Evolutionary conservation across 2,797 vertebrate species (phyloP), one percentile per base, ranked within the genome.

Genomic region (Pitangus sulphuratus): DNA sequence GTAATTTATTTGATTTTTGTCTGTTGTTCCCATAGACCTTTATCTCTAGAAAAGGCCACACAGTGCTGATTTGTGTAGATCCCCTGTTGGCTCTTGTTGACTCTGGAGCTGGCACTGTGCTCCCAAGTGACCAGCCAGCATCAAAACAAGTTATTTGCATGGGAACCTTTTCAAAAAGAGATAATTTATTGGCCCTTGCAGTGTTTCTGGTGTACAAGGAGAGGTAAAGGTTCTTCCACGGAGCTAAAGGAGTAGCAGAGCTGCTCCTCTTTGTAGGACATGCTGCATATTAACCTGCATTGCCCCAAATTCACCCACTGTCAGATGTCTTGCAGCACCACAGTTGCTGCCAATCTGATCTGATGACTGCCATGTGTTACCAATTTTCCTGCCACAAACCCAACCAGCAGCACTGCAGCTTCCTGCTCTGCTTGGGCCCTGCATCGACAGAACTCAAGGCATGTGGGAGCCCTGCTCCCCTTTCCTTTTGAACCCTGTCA

Each of bases 381-480:
- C 14, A 6, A 7, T n/a, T 50, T 61, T 66, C 40, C 50, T 35
- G 15, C n/a, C 18, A 12, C 2, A 9, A 80, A 26, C 17, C 20
- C n/a, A 60, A 31, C 26, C 2, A 5, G 37, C 26, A 58, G 33
- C 8, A 0, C 35, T 20, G 15, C 18, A 19, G 12, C 56, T 31
- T 6, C 58, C 75, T 17, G 60, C 50, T 25, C 51, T 58, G 42
- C 0, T 15, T 8, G 8, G 31, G 31, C 15, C 11, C 66, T 58
- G 74, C 30, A 7, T 5, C 8, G 39, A 56, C 40, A 28, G 6
- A 2, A 26, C 14, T 11, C 31, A 9, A 45, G 42, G 75, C 6
- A 1, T 0, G 26, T 19, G 45, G 18, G 22, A 90, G 21, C 26
- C 5, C 20, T 31, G 9, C 6, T 62, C 31, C 40, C 1, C 0